Conservation (phyloP, 2,888 invertebrate species). For the Lacanobia wlatinum region DNA sequence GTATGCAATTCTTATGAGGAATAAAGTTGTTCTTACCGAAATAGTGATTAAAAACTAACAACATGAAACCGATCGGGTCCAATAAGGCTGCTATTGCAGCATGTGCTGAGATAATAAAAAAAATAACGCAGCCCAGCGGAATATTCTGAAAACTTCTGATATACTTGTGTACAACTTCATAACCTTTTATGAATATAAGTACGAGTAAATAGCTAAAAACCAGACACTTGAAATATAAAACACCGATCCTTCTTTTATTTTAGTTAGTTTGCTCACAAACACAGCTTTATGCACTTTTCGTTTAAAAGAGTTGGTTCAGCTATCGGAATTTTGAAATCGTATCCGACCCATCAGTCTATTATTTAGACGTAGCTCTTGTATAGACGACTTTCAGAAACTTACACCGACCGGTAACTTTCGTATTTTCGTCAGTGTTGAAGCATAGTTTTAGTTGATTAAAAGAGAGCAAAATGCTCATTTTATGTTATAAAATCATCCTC, state of each 20-base stretch:
- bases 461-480: not conserved
- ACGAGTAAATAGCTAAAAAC: not conserved
- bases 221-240: not conserved
- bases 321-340: not conserved
- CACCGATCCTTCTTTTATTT: too few species aligned
- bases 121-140: too few species aligned
- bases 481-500: not conserved
- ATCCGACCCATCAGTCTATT: conserved; percentile 7
- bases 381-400: not conserved
- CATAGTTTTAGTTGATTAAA: not conserved
- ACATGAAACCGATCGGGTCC: too few species aligned
- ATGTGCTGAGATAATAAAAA: too few species aligned
- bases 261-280: not conserved
- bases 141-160: too few species aligned
- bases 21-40: too few species aligned
- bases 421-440: not conserved
- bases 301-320: not conserved
- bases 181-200: not conserved
- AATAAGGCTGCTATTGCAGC: too few species aligned
- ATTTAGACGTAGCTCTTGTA: not conserved
- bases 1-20: too few species aligned
- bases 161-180: not conserved
- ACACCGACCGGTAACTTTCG: not conserved
- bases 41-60: too few species aligned
- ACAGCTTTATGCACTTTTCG: not conserved